Base-by-base conservation (phyloP, 1,140 invertebrate genomes). In the Ceratina japonica region DNA sequence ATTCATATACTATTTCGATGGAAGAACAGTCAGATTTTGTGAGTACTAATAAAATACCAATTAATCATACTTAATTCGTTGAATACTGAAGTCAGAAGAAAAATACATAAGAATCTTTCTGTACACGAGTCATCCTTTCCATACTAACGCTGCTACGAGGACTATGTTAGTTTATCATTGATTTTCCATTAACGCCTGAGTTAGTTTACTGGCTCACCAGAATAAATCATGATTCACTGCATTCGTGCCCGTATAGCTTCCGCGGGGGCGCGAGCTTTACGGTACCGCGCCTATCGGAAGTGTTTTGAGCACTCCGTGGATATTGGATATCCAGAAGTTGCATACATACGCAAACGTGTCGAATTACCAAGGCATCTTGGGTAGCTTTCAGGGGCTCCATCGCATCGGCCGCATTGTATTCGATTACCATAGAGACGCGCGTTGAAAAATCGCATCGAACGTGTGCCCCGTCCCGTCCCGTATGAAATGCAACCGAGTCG, bases 291-390 rank as follows among this genome's bases (percentile, higher is more conserved):
- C 37, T 73, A 83, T 78, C 74, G 68, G 66, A 66, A 79, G 81
- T 82, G 79, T 80, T 82, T 82, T 62, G 52, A 73, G 56, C 59
- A 78, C 68, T 72, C 51, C 27, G 31, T 18, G 54, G 59, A 64
- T 82, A 83, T 73, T 69, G 80, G 80, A 82, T 83, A 83, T 44
- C 69, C 58, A 59, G 58, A 78, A 78, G 63, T 73, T 66, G 63
- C 27, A 82, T 74, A 66, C 24, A 74, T 64, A 68, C 81, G 59
- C 68, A 73, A 44, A 69, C 74, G 80, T 16, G 51, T 83, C 82
- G 82, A 83, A 82, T 83, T 82, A 82, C 80, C 61, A 82, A 83
- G 37, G 82, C 79, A 78, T 80, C 80, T 79, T 70, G 80, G 63
- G 54, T 12, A 37, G 68, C 74, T 82, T 72, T 58, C 24, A 31